phyloP scores from a whole-genome alignment of 1,140 invertebrate genomes.

The Sarcophaga peregrina region DNA sequence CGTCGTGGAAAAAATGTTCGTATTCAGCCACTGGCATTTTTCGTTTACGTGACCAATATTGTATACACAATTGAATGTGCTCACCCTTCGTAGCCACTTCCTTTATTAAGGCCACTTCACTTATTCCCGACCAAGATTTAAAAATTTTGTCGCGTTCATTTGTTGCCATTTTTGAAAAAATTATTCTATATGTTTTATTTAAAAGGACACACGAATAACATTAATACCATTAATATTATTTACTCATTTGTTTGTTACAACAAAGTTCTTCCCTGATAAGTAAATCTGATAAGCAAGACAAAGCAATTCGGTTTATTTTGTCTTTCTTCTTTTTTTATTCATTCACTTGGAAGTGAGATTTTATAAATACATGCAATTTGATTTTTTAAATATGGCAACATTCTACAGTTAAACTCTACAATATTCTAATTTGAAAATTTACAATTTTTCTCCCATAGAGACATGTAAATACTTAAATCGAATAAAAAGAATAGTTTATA shows the following conservation, averaged over 20 bases:
- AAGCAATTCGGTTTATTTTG: neutral
- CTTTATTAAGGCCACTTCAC: conserved; percentile 60
- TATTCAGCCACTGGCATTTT: conserved; percentile 56
- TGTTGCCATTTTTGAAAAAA: neutral
- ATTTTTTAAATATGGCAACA: too few relatives aligned
- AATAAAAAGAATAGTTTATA: too few relatives aligned
- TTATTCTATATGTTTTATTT: too few relatives aligned
- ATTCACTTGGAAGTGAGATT: neutral
- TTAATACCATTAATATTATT: neutral
- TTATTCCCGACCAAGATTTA: conserved; percentile 60
- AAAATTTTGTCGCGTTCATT: conserved; percentile 58
- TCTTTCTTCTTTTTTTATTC: conserved; percentile 6
- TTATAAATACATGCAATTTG: neutral
- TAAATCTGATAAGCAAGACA: conserved; percentile 3
- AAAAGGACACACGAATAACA: neutral
- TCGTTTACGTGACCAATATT: conserved; percentile 58
- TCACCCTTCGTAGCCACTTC: conserved; percentile 65
- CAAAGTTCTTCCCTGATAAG: neutral
- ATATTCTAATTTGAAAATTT: too few relatives aligned
- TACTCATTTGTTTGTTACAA: neutral
- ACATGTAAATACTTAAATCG: too few relatives aligned
- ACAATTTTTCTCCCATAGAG: too few relatives aligned
- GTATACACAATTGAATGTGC: conserved; percentile 60
- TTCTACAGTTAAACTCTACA: too few relatives aligned
- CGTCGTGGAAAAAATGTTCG: conserved; percentile 59